Percentiles rank a stretch among this genome's conserved stretches.
These are phyloP conservation scores for Osmerus eperlanus DNA, from an alignment of 2,113 vertebrate genomes.

Conservation along the genomic window DNA sequence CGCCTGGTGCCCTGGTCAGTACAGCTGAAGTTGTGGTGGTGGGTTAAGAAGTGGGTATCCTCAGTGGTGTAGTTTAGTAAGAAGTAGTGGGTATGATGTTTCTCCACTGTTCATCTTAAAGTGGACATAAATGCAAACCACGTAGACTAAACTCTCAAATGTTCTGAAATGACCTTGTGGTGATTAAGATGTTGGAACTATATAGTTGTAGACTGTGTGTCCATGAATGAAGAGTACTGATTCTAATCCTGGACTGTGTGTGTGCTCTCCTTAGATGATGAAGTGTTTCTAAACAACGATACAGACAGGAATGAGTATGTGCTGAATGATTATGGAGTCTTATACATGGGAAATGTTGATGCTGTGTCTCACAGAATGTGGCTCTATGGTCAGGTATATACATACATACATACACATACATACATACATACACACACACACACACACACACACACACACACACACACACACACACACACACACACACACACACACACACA, in stretches of 20 bases:
- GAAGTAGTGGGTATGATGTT: too few relatives aligned
- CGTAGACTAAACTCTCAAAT: too few relatives aligned
- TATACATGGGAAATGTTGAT: slow-evolving; percentile 73
- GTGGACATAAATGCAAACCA: too few relatives aligned
- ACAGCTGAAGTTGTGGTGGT: too few relatives aligned
- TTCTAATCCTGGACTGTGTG: not conserved
- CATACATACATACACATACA: not conserved
- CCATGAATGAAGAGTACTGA: not conserved
- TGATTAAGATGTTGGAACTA: too few relatives aligned
- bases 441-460: not conserved
- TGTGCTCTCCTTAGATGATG: slow-evolving; percentile 71
- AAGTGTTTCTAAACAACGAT: slow-evolving; percentile 72
- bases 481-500: not conserved
- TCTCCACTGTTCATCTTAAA: too few relatives aligned
- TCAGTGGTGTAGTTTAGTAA: too few relatives aligned
- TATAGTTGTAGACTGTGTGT: too few relatives aligned
- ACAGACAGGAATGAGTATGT: slow-evolving; percentile 81
- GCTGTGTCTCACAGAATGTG: slow-evolving; percentile 71
- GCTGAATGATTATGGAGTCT: slow-evolving; percentile 80
- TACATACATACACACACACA: slow-evolving; percentile 25
- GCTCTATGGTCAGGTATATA: slow-evolving; percentile 87
- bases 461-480: not conserved
- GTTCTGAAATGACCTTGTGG: too few relatives aligned
- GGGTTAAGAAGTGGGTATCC: too few relatives aligned
- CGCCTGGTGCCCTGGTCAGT: too few relatives aligned